Base-by-base conservation (phyloP, 2,113 vertebrate genomes). In the Prinia subflava region DNA sequence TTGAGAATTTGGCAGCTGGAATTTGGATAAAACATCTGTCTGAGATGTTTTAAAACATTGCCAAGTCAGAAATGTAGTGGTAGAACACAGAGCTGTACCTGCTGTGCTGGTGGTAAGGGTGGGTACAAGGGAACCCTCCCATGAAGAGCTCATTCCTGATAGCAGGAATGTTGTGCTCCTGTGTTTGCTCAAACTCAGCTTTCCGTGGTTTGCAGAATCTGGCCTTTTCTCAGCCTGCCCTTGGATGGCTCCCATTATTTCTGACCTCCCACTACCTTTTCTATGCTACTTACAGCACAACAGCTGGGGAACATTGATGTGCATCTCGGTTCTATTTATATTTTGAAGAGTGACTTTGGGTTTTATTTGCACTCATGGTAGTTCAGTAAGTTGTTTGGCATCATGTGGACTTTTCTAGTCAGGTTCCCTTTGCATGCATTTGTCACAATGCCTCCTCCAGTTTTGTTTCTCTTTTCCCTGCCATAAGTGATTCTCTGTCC, bases 401-500 rank as follows among this genome's bases (percentile, higher is more conserved):
- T 81, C 30, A 39, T 69, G 44, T 93, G 39, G 49, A 18, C 80
- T 91, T 83, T 80, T 90, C 42, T 93, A 67, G 42, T 63, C 37
- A 88, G 47, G 17, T 33, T 94, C 8, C 50, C 30, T 83, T 92
- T 86, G 41, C 27, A 27, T 78, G 57, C 37, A 84, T 93, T 93
- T 90, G 41, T 90, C 64, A 75, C 24, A n/a, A 27, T 73, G 49
- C 37, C 68, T 78, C 35, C 64, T 92, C 56, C 52, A 37, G 39
- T 78, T 94, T 81, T 94, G 56, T 93, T 88, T 94, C 85, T 62
- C 68, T 86, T 87, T 86, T 13, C 24, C 37, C n/a, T 71, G 46
- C 49, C 80, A 35, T 83, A 69, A 52, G 73, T 25, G 69, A 56
- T 82, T 82, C 69, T 80, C 44, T 76, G 53, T 96, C 53, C 60